A percentile compares a stretch with the other conserved stretches of the same genome.
These are phyloP conservation scores for Ptiloglossa arizonensis DNA, from an alignment of 1,140 invertebrate species.

Conservation along the genomic window DNA sequence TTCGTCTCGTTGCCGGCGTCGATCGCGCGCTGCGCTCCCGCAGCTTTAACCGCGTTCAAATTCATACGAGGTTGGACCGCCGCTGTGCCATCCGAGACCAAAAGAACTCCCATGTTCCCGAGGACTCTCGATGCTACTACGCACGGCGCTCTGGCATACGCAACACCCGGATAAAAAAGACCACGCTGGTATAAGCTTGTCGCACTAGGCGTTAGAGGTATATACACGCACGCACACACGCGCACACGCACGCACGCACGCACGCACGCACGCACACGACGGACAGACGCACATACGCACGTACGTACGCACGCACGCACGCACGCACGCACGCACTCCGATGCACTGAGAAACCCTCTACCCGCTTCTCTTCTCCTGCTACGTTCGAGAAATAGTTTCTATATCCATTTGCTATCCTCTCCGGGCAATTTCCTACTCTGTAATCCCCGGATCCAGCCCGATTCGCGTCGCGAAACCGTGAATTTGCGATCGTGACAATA, in stretches of 20 bases:
- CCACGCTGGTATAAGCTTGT: neutral
- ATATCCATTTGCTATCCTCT: neutral
- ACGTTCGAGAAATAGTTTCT: neutral
- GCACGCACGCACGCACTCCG: neutral
- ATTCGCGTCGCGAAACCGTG: neutral
- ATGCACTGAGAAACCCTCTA: neutral
- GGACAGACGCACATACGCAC: neutral
- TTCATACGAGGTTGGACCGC: slow-evolving; percentile 69
- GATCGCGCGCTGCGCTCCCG: slow-evolving; percentile 32
- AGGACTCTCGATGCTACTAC: neutral
- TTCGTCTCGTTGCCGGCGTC: slow-evolving; percentile 52
- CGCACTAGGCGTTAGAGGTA: neutral
- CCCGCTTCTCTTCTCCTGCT: neutral
- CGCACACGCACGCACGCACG: too few relatives aligned
- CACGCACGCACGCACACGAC: neutral
- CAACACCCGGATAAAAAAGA: neutral
- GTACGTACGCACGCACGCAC: neutral
- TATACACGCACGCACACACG: neutral
- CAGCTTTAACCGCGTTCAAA: slow-evolving; percentile 51
- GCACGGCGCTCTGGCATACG: too few relatives aligned
- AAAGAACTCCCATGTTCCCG: slow-evolving; percentile 76
- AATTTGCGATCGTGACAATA: neutral
- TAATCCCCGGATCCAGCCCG: neutral
- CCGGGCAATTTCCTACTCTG: neutral
- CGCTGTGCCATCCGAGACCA: slow-evolving; percentile 72